Conservation (phyloP, 2,888 invertebrate genomes). For the Tetanocera ferruginea region DNA sequence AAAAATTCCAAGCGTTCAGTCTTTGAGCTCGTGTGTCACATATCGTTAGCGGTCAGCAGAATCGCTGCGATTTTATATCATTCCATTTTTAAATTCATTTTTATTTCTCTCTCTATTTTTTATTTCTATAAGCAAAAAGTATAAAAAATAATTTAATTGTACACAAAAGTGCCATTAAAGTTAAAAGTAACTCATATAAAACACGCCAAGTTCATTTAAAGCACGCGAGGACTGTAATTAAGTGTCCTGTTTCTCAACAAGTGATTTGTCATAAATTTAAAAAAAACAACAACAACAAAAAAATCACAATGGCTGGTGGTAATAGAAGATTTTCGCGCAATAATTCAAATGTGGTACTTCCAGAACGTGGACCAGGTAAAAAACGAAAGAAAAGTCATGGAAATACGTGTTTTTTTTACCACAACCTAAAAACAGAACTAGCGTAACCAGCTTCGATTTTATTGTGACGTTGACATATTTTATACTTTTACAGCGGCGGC, state of each 20-base stretch:
- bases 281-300: slow-evolving; percentile 34
- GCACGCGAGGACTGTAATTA: background rate
- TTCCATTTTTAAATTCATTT: slow-evolving; percentile 15
- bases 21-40: slow-evolving; percentile 58
- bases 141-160: slow-evolving; percentile 16
- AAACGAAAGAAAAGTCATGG: slow-evolving; percentile 1
- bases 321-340: slow-evolving; percentile 64
- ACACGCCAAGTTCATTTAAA: slow-evolving; percentile 53
- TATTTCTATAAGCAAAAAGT: background rate
- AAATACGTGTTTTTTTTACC: background rate
- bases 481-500: no score
- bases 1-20: slow-evolving; percentile 62
- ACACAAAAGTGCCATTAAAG: background rate
- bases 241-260: slow-evolving; percentile 20
- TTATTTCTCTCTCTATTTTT: slow-evolving; percentile 13
- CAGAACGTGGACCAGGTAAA: slow-evolving; percentile 70
- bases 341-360: slow-evolving; percentile 66
- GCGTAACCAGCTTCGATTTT: background rate
- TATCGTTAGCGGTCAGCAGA: slow-evolving; percentile 65
- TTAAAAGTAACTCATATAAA: slow-evolving; percentile 49
- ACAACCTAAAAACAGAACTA: background rate
- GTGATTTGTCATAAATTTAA: slow-evolving; percentile 9
- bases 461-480: slow-evolving; percentile 7
- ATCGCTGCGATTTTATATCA: slow-evolving; percentile 55
- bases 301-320: slow-evolving; percentile 65